phyloP scores from a whole-genome alignment of 1,140 invertebrate species.

The Eulimnadia texana region DNA sequence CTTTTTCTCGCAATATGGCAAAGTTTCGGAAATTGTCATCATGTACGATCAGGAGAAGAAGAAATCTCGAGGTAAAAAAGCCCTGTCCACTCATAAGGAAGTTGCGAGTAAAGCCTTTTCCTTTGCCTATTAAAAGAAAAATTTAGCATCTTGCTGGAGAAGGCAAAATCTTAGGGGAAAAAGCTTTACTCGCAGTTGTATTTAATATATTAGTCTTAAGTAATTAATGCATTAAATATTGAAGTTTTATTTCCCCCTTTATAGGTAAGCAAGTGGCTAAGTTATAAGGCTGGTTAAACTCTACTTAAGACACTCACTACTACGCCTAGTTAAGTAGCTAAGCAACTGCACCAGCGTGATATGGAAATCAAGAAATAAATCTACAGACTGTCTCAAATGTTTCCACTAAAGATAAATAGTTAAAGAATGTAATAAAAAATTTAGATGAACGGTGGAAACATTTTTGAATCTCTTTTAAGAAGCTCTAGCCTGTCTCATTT shows the following conservation, averaged over 20 bases:
- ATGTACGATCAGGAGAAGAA: constrained; percentile 98
- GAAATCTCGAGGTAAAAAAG: constrained; percentile 68
- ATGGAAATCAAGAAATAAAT: background rate
- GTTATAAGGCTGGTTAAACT: background rate
- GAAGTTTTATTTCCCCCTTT: background rate
- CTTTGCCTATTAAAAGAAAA: too few relatives aligned
- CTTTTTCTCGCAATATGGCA: constrained; percentile 81
- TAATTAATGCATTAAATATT: background rate
- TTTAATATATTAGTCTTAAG: background rate
- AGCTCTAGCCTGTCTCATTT: constrained; percentile 3
- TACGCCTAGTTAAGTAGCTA: background rate
- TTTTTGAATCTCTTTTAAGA: background rate
- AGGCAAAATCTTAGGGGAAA: too few relatives aligned
- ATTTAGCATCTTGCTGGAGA: too few relatives aligned
- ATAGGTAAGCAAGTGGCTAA: background rate
- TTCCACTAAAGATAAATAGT: background rate
- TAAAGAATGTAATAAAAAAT: background rate
- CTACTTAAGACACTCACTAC: background rate
- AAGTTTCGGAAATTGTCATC: constrained; percentile 91
- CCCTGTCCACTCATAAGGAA: too few relatives aligned
- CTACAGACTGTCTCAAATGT: too few relatives aligned
- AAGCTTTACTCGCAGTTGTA: too few relatives aligned
- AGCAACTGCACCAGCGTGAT: background rate
- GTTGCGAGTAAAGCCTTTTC: too few relatives aligned
- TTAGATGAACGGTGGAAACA: background rate